Evolutionary conservation across 64 coral and sea anemone species (phyloP).

Genomic region (Stichodactyla mertensii): DNA sequence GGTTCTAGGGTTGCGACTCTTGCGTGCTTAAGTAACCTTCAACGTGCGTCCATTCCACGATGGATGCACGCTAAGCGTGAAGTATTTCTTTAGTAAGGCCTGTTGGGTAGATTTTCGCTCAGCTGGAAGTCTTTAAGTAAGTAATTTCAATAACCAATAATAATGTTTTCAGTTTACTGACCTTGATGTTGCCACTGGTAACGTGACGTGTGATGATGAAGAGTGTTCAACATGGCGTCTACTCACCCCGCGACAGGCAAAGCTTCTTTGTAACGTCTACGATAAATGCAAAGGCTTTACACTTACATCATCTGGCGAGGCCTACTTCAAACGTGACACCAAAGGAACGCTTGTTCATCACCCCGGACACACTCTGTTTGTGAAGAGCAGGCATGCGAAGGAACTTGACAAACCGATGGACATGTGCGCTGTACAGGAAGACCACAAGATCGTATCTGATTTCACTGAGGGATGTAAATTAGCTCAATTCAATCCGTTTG

Average conservation of each 20-base stretch:
- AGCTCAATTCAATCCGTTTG: constrained; percentile 1
- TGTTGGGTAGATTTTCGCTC: no score
- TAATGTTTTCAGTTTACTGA: background rate
- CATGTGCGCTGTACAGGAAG: background rate
- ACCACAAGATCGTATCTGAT: background rate
- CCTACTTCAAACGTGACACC: background rate
- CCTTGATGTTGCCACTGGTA: background rate
- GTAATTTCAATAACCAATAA: background rate
- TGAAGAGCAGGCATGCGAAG: background rate
- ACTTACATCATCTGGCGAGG: background rate
- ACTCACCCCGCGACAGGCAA: background rate
- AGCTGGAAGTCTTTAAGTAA: background rate
- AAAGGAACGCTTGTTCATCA: background rate
- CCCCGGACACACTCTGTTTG: background rate
- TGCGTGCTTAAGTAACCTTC: no score
- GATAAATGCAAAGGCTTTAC: background rate
- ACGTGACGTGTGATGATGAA: background rate
- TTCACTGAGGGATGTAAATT: constrained; percentile 4
- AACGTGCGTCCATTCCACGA: no score
- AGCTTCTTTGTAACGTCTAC: background rate
- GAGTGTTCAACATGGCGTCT: background rate
- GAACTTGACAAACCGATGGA: constrained; percentile 2
- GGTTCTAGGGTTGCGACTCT: no score
- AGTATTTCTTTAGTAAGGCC: no score
- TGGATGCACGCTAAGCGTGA: background rate